These are phyloP conservation scores for Ectropis grisescens DNA, from an alignment of 1,140 invertebrate genomes.

Conservation along the genomic window DNA sequence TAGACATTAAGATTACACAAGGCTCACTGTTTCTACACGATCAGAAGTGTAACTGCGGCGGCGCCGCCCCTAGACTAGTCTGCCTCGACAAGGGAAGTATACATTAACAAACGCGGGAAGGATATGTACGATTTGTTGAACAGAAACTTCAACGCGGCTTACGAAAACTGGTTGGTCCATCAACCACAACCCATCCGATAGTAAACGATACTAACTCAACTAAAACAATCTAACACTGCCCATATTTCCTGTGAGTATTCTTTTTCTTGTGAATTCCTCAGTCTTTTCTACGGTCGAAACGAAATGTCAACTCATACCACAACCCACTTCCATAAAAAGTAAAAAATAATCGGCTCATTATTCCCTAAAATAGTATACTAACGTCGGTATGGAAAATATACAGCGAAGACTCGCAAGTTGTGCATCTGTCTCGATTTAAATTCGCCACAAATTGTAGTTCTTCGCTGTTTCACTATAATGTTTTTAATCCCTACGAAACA, in stretches of 20 bases:
- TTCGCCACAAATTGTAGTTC: no score
- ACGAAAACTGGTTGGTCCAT: conserved; percentile 50
- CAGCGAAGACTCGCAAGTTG: no score
- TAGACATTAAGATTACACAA: conserved; percentile 64
- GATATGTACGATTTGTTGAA: conserved; percentile 64
- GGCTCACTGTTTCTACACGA: conserved; percentile 51
- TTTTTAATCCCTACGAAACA: no score
- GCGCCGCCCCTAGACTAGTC: conserved; percentile 29
- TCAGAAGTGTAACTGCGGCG: conserved; percentile 22
- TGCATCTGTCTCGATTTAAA: no score
- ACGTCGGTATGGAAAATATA: conserved; percentile 65
- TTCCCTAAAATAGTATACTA: conserved; percentile 56
- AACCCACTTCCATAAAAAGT: no score
- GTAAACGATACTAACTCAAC: conserved; percentile 27
- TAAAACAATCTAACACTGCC: conserved; percentile 39
- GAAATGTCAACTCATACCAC: conserved; percentile 31
- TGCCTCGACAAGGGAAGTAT: conserved; percentile 34
- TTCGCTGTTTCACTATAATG: no score
- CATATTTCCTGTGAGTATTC: conserved; percentile 55
- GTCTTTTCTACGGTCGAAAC: conserved; percentile 61
- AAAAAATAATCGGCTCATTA: conserved; percentile 49
- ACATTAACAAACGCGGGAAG: conserved; percentile 48
- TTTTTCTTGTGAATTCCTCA: conserved; percentile 50
- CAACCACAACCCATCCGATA: conserved; percentile 52
- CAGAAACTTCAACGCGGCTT: conserved; percentile 25